Evolutionary conservation across 2,888 invertebrate genomes (phyloP), one percentile per base, ranked within the genome.

Genomic region (Chironomus tentans): DNA sequence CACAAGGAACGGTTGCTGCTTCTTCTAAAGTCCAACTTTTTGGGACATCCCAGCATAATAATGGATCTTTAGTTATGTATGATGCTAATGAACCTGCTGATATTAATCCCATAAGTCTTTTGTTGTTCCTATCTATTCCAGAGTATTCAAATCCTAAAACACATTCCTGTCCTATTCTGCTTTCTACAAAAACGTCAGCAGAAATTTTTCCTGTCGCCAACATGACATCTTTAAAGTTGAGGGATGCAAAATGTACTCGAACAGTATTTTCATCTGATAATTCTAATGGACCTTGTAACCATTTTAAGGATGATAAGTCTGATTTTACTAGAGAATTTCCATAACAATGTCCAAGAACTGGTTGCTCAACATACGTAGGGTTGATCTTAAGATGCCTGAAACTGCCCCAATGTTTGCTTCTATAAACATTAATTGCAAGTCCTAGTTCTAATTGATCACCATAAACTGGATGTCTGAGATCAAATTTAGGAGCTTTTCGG

Each of bases 141-240:
- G 87, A 85, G 78, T 86, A 85, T 78, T 90, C 90, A 78, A 89
- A 86, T 0, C 90, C 90, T 80, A 87, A 86, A 0, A 88, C 86
- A 79, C 86, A 87, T 78, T 89, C 89, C 79, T 91, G 88, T 2
- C 85, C 82, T 46, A 86, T 80, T 48, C 88, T 83, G 0, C 86
- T 85, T 71, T 86, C 87, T 0, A 91, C 90, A 0, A 93, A 88
- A 1, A 91, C 89, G 82, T 95, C 94, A 0, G 89, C 88, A n/a
- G 91, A 90, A 1, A 95, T 87, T 81, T 92, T 92, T 5, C 94
- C 95, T 1, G 92, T 92, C 0, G 94, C 92, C 1, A 92, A 86
- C 95, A 96, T 95, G 0, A 96, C 86, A 82, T 96, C 95, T 81
- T 92, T 89, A 88, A 95, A 95, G 84, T 96, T 96, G 48, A 96